Evolutionary conservation across 1,140 invertebrate species (phyloP), one percentile per base, ranked within the genome.

Genomic region (Gonatopus flavifemur): DNA sequence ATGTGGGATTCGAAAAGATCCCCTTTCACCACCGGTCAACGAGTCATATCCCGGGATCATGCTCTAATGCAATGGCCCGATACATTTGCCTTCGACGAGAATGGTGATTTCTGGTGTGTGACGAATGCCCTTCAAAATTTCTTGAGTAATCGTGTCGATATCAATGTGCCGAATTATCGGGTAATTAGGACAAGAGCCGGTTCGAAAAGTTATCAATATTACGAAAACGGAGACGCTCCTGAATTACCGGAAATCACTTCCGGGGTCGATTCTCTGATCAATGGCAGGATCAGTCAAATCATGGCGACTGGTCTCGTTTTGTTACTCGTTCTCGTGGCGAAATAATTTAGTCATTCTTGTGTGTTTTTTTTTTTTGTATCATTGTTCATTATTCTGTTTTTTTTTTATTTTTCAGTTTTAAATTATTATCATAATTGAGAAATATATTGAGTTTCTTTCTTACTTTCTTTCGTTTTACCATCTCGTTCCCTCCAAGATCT

Each of bases 41-140:
- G 81, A n/a, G 80, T 86, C 16, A 83, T 88, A 33, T 81, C 84
- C 3, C 74, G 81, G 39, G 85, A 88, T 67, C 76, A 82, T 7
- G 79, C 77, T 20, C 80, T 82, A 33, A 83, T 88, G 61, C 85
- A 88, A 61, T 89, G 87, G 87, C 82, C 86, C 0, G 84, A 86
- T 53, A 81, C 81, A n/a, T 88, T 89, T 60, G 81, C 81, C 3
- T 85, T 88, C 55, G 86, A 88, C 62, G 76, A 82, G 31, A 65
- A 78, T 19, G 86, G 85, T 7, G 80, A 81, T 52, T 61, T 88
- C 0, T 88, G 83, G 67, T 81, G 86, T 5, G 78, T 87, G 3
- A 78, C 86, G 2, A 89, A 88, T 64, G 72, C 80, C n/a, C 57
- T 88, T 20, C 84, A 83, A 52, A 85, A 84, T 52, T 84, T 83